These are phyloP conservation scores for Catharus fuscescens DNA, from an alignment of 2,113 vertebrate species.

Conservation along the genomic window DNA sequence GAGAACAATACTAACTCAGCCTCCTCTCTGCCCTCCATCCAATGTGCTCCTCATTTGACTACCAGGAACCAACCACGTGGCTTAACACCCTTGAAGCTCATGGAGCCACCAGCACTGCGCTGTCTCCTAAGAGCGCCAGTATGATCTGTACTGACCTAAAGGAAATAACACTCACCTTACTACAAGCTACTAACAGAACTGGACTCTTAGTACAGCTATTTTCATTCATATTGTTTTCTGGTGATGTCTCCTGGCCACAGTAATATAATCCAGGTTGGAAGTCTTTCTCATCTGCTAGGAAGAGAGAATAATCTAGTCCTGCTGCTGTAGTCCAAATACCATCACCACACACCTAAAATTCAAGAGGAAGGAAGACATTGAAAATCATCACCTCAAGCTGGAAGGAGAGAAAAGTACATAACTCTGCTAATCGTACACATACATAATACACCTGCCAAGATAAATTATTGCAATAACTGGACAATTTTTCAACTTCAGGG, in stretches of 20 bases:
- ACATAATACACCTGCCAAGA: not conserved
- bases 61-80: not conserved
- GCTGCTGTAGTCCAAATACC: slow-evolving; percentile 89
- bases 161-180: slow-evolving; percentile 80
- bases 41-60: not conserved
- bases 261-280: slow-evolving; percentile 94
- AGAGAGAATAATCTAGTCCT: slow-evolving; percentile 87
- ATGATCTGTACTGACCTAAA: not conserved
- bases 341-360: slow-evolving; percentile 82
- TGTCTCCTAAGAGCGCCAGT: not conserved
- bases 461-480: not conserved
- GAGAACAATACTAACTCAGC: not conserved
- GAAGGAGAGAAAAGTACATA: not conserved
- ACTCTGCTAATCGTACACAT: not conserved
- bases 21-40: not conserved
- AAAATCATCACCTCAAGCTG: not conserved
- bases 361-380: not conserved
- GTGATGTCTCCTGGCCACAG: slow-evolving; percentile 83
- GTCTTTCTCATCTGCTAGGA: slow-evolving; percentile 91
- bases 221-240: slow-evolving; percentile 63
- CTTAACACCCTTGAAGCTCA: not conserved
- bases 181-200: slow-evolving; percentile 84
- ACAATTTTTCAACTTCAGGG: not conserved
- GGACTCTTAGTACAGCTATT: slow-evolving; percentile 80
- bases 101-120: not conserved